Evolutionary conservation across 2,888 invertebrate species (phyloP).

Genomic region (Dasypogon diadema): DNA sequence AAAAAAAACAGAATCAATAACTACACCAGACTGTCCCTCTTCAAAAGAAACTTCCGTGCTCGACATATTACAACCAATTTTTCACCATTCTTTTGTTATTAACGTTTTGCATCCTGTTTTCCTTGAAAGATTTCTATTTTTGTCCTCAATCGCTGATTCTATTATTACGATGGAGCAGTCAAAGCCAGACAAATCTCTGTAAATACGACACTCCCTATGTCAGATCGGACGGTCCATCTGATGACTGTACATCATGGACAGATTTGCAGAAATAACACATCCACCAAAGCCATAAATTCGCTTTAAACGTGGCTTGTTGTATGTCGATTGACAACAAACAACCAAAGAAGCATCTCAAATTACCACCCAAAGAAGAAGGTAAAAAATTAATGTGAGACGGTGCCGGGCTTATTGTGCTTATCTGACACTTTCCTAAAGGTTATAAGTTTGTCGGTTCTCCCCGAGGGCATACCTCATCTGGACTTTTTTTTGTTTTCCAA

Average conservation of each 20-base stretch:
- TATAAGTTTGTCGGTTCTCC: background rate
- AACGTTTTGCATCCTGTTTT: no score
- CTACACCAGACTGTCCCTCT: no score
- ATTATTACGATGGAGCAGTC: no score
- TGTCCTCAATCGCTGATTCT: no score
- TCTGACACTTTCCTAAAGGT: conserved; percentile 25
- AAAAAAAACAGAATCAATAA: no score
- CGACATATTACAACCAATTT: no score
- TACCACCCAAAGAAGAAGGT: conserved; percentile 7
- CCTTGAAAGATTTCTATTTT: no score
- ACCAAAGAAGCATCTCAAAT: conserved; percentile 35
- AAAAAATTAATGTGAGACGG: background rate
- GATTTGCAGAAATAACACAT: background rate
- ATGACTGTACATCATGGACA: background rate
- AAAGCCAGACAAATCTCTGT: background rate
- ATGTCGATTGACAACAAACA: conserved; percentile 45
- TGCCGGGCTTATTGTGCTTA: conserved; percentile 25
- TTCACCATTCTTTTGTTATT: no score
- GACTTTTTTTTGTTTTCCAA: background rate
- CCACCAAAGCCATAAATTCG: background rate
- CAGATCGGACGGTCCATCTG: background rate
- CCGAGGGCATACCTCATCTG: background rate
- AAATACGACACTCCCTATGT: background rate
- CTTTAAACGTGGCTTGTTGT: conserved; percentile 36
- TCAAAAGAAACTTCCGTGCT: no score